Evolutionary conservation across 1,140 invertebrate species (phyloP).

Genomic region (Drosophila guanche): DNA sequence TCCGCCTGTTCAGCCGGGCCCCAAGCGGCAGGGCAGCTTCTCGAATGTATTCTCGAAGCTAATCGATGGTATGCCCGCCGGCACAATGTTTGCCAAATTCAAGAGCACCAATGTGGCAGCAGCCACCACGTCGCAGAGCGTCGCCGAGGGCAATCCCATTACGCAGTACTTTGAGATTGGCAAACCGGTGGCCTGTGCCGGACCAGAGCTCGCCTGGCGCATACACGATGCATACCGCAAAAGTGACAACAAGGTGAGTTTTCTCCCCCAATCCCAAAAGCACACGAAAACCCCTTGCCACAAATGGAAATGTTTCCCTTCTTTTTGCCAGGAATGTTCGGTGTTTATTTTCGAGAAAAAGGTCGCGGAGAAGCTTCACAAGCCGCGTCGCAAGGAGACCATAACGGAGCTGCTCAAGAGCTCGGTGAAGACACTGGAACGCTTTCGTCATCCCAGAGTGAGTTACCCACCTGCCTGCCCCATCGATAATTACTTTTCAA

Average conservation of each 20-base stretch:
- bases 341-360: constrained; percentile 98
- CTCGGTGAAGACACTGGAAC: constrained; percentile 92
- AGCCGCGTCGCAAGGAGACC: constrained; percentile 95
- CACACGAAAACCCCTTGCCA: not conserved
- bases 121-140: constrained; percentile 84
- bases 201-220: constrained; percentile 96
- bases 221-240: constrained; percentile 95
- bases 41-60: constrained; percentile 83
- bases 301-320: not conserved
- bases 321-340: constrained; percentile 91
- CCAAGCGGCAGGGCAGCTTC: constrained; percentile 80
- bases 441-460: constrained; percentile 94
- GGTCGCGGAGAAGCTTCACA: constrained; percentile 96
- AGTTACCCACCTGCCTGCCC: constrained; percentile 16
- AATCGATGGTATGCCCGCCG: constrained; percentile 84
- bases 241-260: constrained; percentile 94
- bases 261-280: too few species aligned
- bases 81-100: constrained; percentile 90
- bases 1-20: constrained; percentile 35
- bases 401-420: constrained; percentile 95
- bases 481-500: constrained; percentile 42
- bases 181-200: constrained; percentile 93
- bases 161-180: constrained; percentile 94
- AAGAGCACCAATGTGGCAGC: constrained; percentile 86
- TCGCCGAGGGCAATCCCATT: constrained; percentile 93